A percentile compares a stretch with the other conserved stretches of the same genome.
Evolutionary conservation across 2,113 vertebrate species (phyloP).

Genomic region (Indri indri): DNA sequence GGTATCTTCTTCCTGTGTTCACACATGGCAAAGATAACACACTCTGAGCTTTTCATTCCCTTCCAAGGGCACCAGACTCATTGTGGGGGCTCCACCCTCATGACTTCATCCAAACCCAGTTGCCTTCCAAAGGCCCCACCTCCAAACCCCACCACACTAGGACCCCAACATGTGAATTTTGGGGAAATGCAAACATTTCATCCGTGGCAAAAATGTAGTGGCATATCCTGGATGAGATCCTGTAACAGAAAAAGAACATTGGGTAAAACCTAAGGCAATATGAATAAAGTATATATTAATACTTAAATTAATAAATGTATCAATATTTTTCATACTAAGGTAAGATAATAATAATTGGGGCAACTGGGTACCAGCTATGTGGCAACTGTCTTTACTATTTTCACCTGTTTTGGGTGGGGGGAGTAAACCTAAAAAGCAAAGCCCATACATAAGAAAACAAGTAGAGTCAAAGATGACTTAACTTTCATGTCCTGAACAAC

Average conservation of each 20-base stretch:
- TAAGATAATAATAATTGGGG: background rate
- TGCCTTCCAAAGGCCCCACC: background rate
- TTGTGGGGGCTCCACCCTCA: no score
- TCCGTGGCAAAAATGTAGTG: background rate
- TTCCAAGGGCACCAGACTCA: background rate
- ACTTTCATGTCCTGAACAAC: background rate
- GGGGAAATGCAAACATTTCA: background rate
- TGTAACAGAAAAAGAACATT: background rate
- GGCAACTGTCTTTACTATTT: background rate
- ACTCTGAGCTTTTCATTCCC: background rate
- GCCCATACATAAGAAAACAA: background rate
- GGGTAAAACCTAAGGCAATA: background rate
- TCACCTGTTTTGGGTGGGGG: background rate
- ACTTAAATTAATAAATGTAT: background rate
- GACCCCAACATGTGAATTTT: background rate
- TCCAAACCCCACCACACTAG: background rate
- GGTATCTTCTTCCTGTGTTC: background rate
- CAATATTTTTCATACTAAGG: background rate
- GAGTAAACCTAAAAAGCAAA: background rate
- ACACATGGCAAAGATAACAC: background rate
- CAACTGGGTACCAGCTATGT: background rate
- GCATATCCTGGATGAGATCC: background rate
- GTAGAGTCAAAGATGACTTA: background rate
- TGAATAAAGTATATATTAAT: background rate
- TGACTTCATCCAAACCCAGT: background rate